Evolutionary conservation across 2,113 vertebrate genomes (phyloP).

Genomic region (Nanorana parkeri): DNA sequence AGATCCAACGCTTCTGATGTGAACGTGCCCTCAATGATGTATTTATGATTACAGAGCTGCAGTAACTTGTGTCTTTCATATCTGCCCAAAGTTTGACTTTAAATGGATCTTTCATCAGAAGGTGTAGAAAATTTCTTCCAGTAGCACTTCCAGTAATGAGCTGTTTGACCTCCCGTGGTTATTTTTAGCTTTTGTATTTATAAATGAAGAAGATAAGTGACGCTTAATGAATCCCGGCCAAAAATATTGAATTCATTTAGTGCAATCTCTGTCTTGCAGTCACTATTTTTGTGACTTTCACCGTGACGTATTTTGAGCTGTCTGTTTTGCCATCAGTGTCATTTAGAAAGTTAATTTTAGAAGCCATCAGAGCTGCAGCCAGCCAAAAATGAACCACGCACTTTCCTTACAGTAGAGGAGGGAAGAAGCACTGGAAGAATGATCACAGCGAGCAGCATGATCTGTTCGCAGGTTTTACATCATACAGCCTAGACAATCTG

Average conservation of each 20-base stretch:
- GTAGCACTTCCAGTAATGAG: background rate
- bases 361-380: constrained; percentile 14
- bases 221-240: constrained; percentile 1
- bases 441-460: background rate
- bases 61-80: too few relatives aligned
- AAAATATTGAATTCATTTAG: constrained; percentile 1
- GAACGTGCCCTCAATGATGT: too few relatives aligned
- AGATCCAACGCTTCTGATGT: too few relatives aligned
- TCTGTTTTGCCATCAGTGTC: constrained; percentile 40
- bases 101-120: too few relatives aligned
- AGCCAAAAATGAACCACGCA: constrained; percentile 17
- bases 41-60: too few relatives aligned
- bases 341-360: constrained; percentile 45
- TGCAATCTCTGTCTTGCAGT: background rate
- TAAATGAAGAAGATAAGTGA: constrained; percentile 9
- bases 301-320: constrained; percentile 23
- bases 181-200: constrained; percentile 25
- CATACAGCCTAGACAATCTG: background rate
- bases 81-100: too few relatives aligned
- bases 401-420: background rate
- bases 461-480: background rate
- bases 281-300: constrained; percentile 29
- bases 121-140: too few relatives aligned
- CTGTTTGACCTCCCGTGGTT: background rate
- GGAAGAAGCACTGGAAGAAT: background rate